Base-by-base conservation (phyloP, 1,140 invertebrate genomes). In the Magallana angulata region DNA sequence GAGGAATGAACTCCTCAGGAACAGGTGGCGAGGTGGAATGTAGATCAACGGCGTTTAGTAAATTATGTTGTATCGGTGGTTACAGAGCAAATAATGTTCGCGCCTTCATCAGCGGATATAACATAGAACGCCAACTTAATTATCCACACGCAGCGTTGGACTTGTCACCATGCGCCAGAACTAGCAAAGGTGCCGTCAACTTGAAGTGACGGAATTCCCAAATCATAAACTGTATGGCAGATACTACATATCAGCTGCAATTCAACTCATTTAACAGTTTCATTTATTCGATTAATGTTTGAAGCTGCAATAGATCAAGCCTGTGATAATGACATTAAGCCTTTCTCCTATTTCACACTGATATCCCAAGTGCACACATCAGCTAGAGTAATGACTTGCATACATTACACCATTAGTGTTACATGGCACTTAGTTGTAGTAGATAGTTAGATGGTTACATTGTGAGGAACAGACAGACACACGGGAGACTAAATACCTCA, bases 221-320 rank as follows among this genome's bases (percentile, higher is more conserved):
- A 76, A 76, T 76, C 68, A 76, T 76, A 24, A 76, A 76, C 11
- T 76, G 68, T 30, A 11, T 76, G 68, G 30, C 24, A 76, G 68
- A 24, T 36, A 62, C 68, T 76, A 76, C 14, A 18, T 76, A 76
- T 76, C 68, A 24, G 18, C 24, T 36, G 68, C 68, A 18, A 76
- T 24, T 18, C 36, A 76, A 76, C 36, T 76, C 68, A 76, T 76
- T 76, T 76, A 76, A 76, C 68, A 76, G 68, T 76, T 76, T 30
- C 68, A 76, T 30, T 76, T 30, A 76, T 76, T 76, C 36, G 68
- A 76, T 76, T 76, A 76, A 76, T 76, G 68, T 76, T 76, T 30
- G 68, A 18, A 30, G 68, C 36, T 76, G 36, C 18, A 76, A 76
- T 76, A 30, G 68, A 76, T 76, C 68, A 9, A 36, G 24, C 18